These are phyloP conservation scores for Zaprionus africanus DNA, from an alignment of 1,140 invertebrate genomes.

Conservation along the genomic window DNA sequence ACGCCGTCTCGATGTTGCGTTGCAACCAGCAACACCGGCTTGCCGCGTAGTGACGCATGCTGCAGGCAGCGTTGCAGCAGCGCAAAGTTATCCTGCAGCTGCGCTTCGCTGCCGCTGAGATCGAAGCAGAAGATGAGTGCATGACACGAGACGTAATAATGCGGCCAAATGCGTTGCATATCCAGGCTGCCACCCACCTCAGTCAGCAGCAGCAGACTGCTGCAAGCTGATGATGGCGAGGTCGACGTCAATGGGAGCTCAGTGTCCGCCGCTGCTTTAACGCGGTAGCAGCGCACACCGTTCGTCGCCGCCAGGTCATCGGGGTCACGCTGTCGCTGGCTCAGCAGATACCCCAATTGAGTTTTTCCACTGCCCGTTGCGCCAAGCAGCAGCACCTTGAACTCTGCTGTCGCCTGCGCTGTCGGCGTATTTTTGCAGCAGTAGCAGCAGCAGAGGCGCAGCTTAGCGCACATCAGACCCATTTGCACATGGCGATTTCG, in stretches of 20 bases:
- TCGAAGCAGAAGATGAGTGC: slow-evolving; percentile 75
- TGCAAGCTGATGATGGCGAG: background rate
- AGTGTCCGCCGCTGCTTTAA: background rate
- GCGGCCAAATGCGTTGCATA: slow-evolving; percentile 78
- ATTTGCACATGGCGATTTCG: slow-evolving; percentile 48
- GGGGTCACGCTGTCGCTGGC: slow-evolving; percentile 13
- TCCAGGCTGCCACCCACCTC: slow-evolving; percentile 74
- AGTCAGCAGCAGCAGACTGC: slow-evolving; percentile 41
- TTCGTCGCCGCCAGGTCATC: slow-evolving; percentile 63
- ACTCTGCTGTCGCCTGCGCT: slow-evolving; percentile 28
- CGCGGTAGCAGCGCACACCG: slow-evolving; percentile 64
- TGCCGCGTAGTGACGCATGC: slow-evolving; percentile 56
- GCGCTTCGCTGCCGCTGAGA: slow-evolving; percentile 35
- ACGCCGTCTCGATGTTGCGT: slow-evolving; percentile 60
- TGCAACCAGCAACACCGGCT: slow-evolving; percentile 68
- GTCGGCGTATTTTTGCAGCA: background rate
- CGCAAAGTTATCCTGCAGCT: slow-evolving; percentile 47
- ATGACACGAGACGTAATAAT: slow-evolving; percentile 67
- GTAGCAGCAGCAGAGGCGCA: slow-evolving; percentile 47
- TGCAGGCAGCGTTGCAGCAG: slow-evolving; percentile 46
- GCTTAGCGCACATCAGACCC: slow-evolving; percentile 58
- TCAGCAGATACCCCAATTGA: slow-evolving; percentile 62
- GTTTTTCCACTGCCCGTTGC: slow-evolving; percentile 70
- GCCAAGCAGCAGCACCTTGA: slow-evolving; percentile 71
- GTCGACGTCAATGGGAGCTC: background rate